Percentiles rank a stretch among this genome's conserved stretches.
Conservation (phyloP, 2,888 invertebrate species). For the Meteorus cinctellus region DNA sequence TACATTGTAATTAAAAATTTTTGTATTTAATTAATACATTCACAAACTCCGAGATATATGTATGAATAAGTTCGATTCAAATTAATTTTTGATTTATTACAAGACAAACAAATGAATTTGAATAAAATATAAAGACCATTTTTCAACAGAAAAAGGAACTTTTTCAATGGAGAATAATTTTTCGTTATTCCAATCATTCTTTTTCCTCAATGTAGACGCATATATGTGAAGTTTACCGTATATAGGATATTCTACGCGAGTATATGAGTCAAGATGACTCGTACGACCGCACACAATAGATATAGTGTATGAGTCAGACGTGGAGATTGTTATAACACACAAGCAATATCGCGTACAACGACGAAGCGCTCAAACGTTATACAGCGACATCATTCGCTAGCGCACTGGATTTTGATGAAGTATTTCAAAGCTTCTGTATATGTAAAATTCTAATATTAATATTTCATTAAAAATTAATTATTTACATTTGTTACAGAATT, state of each 20-base stretch:
- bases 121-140: too few relatives aligned
- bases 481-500: not conserved
- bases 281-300: conserved; percentile 43
- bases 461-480: not conserved
- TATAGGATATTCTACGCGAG: not conserved
- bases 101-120: too few relatives aligned
- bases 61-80: too few relatives aligned
- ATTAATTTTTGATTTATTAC: too few relatives aligned
- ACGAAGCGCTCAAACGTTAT: conserved; percentile 1
- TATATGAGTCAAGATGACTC: conserved; percentile 43
- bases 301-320: conserved; percentile 53
- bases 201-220: not conserved
- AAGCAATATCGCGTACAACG: conserved; percentile 44
- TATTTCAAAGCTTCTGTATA: conserved; percentile 4
- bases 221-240: not conserved
- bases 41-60: too few relatives aligned
- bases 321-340: conserved; percentile 53
- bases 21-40: too few relatives aligned
- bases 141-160: not conserved
- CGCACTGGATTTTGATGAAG: not conserved
- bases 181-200: too few relatives aligned
- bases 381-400: conserved; percentile 19
- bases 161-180: too few relatives aligned
- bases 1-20: too few relatives aligned
- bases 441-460: not conserved